Evolutionary conservation across 2,113 vertebrate genomes (phyloP), one percentile per base, ranked within the genome.

Genomic region (Piaya cayana): DNA sequence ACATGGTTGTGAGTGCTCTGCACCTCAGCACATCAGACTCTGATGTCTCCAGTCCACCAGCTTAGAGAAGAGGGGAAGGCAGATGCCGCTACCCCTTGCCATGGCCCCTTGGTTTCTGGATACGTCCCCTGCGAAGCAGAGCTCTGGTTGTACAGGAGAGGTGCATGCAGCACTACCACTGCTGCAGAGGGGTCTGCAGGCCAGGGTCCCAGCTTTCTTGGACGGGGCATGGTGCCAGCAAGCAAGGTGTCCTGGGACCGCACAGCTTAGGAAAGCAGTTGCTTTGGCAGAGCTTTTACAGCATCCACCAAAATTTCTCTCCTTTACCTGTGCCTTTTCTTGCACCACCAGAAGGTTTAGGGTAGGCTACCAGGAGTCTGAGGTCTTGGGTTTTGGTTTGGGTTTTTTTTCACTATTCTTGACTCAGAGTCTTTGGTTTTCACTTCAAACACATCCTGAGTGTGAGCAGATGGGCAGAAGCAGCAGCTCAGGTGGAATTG

Each of bases 271-370:
- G 56, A 30, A 32, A 58, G 18, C 1, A 3, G 12, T 43, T 50
- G 45, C 22, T 20, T 84, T 64, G 32, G 39, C 58, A 42, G 7
- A 67, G 34, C 32, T 88, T 65, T 78, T 56, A 20, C 12, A 22
- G 32, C 59, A 30, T 14, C 42, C 8, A 5, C 56, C 16, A 27
- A 36, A 27, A 65, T 62, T 65, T 85, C 45, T 78, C 5, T 69
- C 22, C 55, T 42, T 7, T 50, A 50, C 12, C 14, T 18, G 22
- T 21, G 50, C 56, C 15, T 88, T 75, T 92, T 75, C 45, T 1
- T 1, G 52, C 17, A 17, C 5, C 7, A 10, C 70, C 2, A 1
- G 1, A 6, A 21, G 7, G 2, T 18, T 77, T 42, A 42, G 53
- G 20, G 20, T 55, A 42, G 59, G 32, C 30, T 84, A 25, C 30